Percentiles rank a stretch among this genome's conserved stretches.
Evolutionary conservation across 1,140 invertebrate genomes (phyloP).

Genomic region (Drosophila orosa): DNA sequence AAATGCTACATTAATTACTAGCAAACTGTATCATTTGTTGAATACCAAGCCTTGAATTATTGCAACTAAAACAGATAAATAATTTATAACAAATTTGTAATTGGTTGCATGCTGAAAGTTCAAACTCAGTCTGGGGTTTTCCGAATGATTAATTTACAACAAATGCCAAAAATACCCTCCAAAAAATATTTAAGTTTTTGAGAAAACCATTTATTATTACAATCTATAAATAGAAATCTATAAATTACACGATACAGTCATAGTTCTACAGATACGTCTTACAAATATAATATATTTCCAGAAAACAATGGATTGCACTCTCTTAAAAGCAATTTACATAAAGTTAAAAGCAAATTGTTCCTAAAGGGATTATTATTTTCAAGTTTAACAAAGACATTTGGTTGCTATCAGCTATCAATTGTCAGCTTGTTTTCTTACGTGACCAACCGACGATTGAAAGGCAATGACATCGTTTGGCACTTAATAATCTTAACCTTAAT

Average conservation of each 20-base stretch:
- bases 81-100: not conserved
- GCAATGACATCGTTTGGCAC: conserved; percentile 76
- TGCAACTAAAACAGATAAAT: not conserved
- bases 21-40: not conserved
- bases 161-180: not conserved
- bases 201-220: not conserved
- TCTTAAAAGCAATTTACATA: not conserved
- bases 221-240: not conserved
- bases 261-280: not conserved
- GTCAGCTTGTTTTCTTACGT: conserved; percentile 16
- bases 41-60: not conserved
- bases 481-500: conserved; percentile 75
- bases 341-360: not conserved
- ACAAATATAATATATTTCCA: not conserved
- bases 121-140: no score
- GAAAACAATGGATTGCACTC: not conserved
- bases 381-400: conserved; percentile 2
- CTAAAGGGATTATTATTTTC: not conserved
- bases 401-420: conserved; percentile 9
- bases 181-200: not conserved
- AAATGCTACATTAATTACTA: not conserved
- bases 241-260: not conserved
- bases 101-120: not conserved
- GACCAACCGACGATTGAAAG: conserved; percentile 35
- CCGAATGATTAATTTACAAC: not conserved